Evolutionary conservation across 2,888 invertebrate genomes (phyloP).

Genomic region (Antheraea yamamai): DNA sequence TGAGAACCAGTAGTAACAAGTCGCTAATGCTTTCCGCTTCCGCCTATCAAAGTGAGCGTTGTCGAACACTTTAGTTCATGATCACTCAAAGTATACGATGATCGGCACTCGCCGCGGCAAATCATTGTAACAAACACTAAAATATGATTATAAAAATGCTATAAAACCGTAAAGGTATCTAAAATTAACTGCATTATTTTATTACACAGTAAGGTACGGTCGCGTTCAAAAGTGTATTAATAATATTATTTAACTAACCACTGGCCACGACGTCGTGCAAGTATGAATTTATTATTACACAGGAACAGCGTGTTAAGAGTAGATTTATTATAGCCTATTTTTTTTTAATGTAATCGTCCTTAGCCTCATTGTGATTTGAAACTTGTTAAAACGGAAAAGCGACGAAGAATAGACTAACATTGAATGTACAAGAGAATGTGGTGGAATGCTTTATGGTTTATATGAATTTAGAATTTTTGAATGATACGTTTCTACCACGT

Average conservation of each 20-base stretch:
- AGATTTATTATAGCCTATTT: too few species aligned
- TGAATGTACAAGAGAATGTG: too few species aligned
- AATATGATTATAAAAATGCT: constrained; percentile 74
- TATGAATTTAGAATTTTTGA: too few species aligned
- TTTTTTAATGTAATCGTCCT: too few species aligned
- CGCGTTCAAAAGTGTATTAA: constrained; percentile 36
- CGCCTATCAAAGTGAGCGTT: not conserved
- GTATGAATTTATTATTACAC: too few species aligned
- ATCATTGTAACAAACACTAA: constrained; percentile 57
- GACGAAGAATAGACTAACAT: too few species aligned
- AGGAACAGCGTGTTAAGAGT: too few species aligned
- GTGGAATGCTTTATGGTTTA: too few species aligned
- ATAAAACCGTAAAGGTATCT: constrained; percentile 62
- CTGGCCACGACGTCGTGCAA: too few species aligned
- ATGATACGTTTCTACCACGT: too few species aligned
- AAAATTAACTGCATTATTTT: constrained; percentile 77
- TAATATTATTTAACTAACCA: not conserved
- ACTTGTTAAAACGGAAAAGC: too few species aligned
- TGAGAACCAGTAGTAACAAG: not conserved
- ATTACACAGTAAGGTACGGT: constrained; percentile 60
- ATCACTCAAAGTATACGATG: constrained; percentile 16
- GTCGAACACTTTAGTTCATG: constrained; percentile 20
- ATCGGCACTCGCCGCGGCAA: constrained; percentile 36
- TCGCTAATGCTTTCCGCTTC: not conserved
- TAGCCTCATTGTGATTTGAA: too few species aligned